A percentile compares a stretch with the other conserved stretches of the same genome.
phyloP scores from a whole-genome alignment of 2,113 vertebrate genomes.

The Oncorhynchus keta region DNA sequence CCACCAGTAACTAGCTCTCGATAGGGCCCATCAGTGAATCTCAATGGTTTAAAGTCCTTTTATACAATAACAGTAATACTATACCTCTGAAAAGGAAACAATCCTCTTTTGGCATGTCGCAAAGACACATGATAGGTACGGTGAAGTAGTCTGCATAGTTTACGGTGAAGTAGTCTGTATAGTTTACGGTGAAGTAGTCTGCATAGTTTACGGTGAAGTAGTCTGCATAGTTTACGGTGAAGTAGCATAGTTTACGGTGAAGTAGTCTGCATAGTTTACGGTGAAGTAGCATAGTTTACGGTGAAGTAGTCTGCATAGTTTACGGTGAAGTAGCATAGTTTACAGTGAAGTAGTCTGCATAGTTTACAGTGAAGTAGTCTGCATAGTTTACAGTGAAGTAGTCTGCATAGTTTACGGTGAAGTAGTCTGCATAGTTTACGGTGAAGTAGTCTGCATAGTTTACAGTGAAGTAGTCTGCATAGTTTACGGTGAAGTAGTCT shows the following conservation, averaged over 20 bases:
- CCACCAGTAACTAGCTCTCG: slow-evolving; percentile 14
- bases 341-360: no score
- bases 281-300: no score
- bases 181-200: no score
- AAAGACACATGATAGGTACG: neutral
- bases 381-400: slow-evolving; percentile 50
- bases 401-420: slow-evolving; percentile 47
- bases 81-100: slow-evolving; percentile 20
- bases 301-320: no score
- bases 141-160: neutral
- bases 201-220: slow-evolving; percentile 50
- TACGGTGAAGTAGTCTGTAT: no score
- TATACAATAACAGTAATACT: neutral
- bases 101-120: neutral
- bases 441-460: slow-evolving; percentile 39
- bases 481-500: slow-evolving; percentile 52
- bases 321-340: no score
- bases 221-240: slow-evolving; percentile 47
- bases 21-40: slow-evolving; percentile 55
- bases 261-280: slow-evolving; percentile 39
- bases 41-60: slow-evolving; percentile 1
- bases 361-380: slow-evolving; percentile 53
- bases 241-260: no score
- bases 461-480: slow-evolving; percentile 50
- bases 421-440: slow-evolving; percentile 39